Evolutionary conservation across 2,113 vertebrate species (phyloP).

Genomic region (Guaruba guarouba): DNA sequence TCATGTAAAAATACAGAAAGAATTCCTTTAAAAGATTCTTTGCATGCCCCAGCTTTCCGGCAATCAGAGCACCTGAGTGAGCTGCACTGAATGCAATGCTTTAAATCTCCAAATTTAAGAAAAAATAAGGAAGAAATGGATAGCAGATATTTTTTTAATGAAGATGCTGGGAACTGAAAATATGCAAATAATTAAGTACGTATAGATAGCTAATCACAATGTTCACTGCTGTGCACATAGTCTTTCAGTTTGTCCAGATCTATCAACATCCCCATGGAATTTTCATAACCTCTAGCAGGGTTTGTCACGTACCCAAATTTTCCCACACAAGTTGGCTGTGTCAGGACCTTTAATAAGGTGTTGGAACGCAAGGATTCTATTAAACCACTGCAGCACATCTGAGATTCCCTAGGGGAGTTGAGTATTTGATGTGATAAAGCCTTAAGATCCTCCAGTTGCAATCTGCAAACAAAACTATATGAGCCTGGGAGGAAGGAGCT

Average conservation of each 20-base stretch:
- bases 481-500: not conserved
- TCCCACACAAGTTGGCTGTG: not conserved
- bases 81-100: not conserved
- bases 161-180: not conserved
- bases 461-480: not conserved
- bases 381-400: not conserved
- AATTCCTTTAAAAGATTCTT: conserved; percentile 12
- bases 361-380: not conserved
- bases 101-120: not conserved
- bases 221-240: not conserved
- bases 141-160: not conserved
- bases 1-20: not conserved
- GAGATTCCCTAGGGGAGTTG: not conserved
- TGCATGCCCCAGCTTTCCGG: not conserved
- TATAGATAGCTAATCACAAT: not conserved
- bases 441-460: not conserved
- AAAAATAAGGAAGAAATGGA: not conserved
- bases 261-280: not conserved
- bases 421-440: not conserved
- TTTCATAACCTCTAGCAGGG: not conserved
- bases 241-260: not conserved
- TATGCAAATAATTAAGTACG: not conserved
- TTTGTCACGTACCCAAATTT: not conserved
- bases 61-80: not conserved
- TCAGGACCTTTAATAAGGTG: not conserved